Evolutionary conservation across 2,888 invertebrate species (phyloP).

Genomic region (Apocheima hispidaria): DNA sequence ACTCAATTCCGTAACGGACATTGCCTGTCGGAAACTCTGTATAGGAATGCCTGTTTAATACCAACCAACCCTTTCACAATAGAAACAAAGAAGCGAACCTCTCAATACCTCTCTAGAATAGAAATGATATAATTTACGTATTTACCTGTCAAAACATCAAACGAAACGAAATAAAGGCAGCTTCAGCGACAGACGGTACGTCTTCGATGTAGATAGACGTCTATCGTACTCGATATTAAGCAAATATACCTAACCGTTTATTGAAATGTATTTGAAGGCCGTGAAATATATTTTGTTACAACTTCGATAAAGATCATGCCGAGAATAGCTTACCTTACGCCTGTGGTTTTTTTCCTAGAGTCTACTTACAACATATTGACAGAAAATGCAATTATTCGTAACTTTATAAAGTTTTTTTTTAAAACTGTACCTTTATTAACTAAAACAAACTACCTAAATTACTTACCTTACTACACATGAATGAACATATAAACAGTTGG

Average conservation of each 20-base stretch:
- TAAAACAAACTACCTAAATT: too few species aligned
- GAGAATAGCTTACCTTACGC: too few species aligned
- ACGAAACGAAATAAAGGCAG: constrained; percentile 30
- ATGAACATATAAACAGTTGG: too few species aligned
- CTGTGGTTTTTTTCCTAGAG: too few species aligned
- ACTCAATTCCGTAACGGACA: constrained; percentile 40
- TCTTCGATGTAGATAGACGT: constrained; percentile 22
- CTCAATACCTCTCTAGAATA: constrained; percentile 41
- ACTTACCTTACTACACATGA: too few species aligned
- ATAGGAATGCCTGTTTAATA: constrained; percentile 46
- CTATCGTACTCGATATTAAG: constrained; percentile 18
- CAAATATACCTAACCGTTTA: constrained; percentile 15
- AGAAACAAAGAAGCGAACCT: constrained; percentile 43
- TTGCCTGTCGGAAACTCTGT: constrained; percentile 41
- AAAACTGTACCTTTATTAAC: too few species aligned
- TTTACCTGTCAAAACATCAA: constrained; percentile 38
- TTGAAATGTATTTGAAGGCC: constrained; percentile 25
- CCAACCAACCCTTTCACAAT: constrained; percentile 45
- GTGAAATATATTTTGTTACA: too few species aligned
- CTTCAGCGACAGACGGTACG: too few species aligned
- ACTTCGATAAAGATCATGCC: too few species aligned
- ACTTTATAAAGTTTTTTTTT: too few species aligned
- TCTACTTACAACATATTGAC: too few species aligned
- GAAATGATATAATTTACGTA: constrained; percentile 42
- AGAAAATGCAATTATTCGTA: too few species aligned